Evolutionary conservation across 1,140 invertebrate genomes (phyloP).

Genomic region (Schmidtea mediterranea): DNA sequence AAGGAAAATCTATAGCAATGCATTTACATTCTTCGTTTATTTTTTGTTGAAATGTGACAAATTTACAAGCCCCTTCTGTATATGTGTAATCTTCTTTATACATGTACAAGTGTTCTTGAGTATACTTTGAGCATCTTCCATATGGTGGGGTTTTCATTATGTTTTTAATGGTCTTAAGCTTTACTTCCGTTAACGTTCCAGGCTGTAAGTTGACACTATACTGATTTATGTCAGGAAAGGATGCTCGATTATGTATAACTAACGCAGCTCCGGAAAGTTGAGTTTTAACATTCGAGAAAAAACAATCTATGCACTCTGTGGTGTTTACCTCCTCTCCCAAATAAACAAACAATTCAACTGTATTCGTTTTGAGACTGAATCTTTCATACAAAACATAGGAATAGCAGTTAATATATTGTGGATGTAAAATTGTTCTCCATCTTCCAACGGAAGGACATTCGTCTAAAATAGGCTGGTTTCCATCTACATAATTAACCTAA

Average conservation of each 20-base stretch:
- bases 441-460: no score
- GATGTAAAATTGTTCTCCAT: background rate
- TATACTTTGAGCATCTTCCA: background rate
- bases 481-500: no score
- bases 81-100: background rate
- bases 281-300: background rate
- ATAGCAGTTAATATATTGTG: background rate
- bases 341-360: background rate
- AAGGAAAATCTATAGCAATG: conserved; percentile 2
- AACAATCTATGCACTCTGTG: background rate
- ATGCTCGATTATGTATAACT: background rate
- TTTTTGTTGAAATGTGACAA: background rate
- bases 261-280: background rate
- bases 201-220: background rate
- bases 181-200: background rate
- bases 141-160: background rate
- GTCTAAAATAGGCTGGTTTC: no score
- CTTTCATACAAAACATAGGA: background rate
- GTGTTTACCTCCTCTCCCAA: background rate
- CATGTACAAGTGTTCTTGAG: background rate
- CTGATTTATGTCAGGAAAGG: background rate
- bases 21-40: conserved; percentile 2
- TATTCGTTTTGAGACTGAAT: background rate
- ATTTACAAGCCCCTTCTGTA: background rate
- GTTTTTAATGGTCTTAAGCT: background rate